Base-by-base conservation (phyloP, 2,797 vertebrate species). In the Microctenopoma lineatum region DNA sequence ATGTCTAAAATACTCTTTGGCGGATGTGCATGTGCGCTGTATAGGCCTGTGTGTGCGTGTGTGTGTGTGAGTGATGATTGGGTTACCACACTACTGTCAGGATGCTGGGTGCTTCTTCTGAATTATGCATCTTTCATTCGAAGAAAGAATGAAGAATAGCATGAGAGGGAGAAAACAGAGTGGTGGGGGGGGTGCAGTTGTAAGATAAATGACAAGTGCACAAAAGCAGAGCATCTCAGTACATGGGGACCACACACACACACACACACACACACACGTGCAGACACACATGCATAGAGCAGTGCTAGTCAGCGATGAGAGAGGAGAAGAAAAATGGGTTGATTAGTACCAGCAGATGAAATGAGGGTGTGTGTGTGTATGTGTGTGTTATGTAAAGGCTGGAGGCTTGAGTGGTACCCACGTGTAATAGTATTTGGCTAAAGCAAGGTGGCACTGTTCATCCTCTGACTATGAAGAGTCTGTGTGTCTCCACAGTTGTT, bases 371-470 rank as follows among this genome's bases (percentile, higher is more conserved):
- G 80, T 77, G 73, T 58, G 73, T 59, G 70, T 66, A 59, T 60
- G 60, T 71, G 64, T 59, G 68, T 57, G 64, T 62, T 71, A 57
- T 77, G 75, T 75, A 67, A 80, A 82, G 58, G 60, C 73, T 38
- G 7, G 51, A 64, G 68, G 11, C 63, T 51, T 3, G 45, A 73
- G 54, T 18, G 18, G 26, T 0, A 13, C 42, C 38, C 59, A 57
- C 44, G 1, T 86, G 89, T 73, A 89, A 81, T 89, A 32, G 57
- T 38, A 16, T 64, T 45, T 1, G n/a, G 27, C 55, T 53, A 66
- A 84, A 91, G 78, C 86, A 83, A 90, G 92, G 91, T 79, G 92
- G 91, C 89, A 88, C 84, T 92, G 88, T 92, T 89, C 65, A 73
- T 84, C 90, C 88, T 91, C 72, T 14, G 13, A 41, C 74, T 48